These are phyloP conservation scores for Beaufortia kweichowensis DNA, from an alignment of 2,113 vertebrate genomes.

Conservation along the genomic window DNA sequence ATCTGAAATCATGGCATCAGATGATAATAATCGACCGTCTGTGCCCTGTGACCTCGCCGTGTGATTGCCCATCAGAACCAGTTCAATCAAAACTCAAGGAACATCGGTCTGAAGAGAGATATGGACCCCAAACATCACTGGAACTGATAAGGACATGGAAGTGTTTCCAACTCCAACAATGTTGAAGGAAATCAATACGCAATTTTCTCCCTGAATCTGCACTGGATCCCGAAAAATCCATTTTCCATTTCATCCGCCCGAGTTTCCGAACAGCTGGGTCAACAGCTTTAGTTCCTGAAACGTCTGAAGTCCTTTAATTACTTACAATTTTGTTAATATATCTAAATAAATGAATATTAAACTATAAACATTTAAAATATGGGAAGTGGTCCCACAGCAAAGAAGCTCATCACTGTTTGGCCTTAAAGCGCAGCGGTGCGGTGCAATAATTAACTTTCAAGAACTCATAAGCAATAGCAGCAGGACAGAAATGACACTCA, in stretches of 20 bases:
- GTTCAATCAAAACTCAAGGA: conserved; percentile 53
- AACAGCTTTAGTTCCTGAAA: conserved; percentile 20
- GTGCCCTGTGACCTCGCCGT: conserved; percentile 56
- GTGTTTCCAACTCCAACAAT: conserved; percentile 67
- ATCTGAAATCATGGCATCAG: conserved; percentile 49
- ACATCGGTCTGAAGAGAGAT: conserved; percentile 71
- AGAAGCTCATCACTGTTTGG: too few relatives aligned
- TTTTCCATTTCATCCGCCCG: conserved; percentile 55
- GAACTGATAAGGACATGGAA: conserved; percentile 66
- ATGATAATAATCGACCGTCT: conserved; percentile 61
- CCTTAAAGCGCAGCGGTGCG: not conserved
- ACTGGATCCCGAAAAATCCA: conserved; percentile 66
- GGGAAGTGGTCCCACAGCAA: not conserved
- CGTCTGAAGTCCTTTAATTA: conserved; percentile 4
- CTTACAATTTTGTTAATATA: not conserved
- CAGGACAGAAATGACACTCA: conserved; percentile 48
- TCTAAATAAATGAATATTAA: conserved; percentile 28
- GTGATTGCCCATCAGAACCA: conserved; percentile 60
- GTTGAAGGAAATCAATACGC: conserved; percentile 74
- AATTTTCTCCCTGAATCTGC: conserved; percentile 71
- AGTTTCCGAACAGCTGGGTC: conserved; percentile 42
- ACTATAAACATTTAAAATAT: too few relatives aligned
- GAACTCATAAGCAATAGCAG: conserved; percentile 42
- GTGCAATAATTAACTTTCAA: conserved; percentile 33
- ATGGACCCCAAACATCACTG: conserved; percentile 58